Percentiles rank a stretch among this genome's conserved stretches.
phyloP scores from a whole-genome alignment of 2,113 vertebrate species.

The Phalacrocorax aristotelis region DNA sequence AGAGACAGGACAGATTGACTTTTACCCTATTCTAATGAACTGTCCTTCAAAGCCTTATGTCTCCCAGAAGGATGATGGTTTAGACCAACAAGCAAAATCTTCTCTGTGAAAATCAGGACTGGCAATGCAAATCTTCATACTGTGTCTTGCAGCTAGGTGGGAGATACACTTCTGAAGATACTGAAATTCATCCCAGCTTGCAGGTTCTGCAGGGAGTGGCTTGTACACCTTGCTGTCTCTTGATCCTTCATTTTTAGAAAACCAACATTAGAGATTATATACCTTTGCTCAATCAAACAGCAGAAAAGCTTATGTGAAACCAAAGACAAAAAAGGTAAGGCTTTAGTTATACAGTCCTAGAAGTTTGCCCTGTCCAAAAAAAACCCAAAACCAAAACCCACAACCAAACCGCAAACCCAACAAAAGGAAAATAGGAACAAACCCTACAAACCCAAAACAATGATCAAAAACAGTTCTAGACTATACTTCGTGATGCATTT shows the following conservation, averaged over 20 bases:
- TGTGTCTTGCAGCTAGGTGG: neutral
- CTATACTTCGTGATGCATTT: neutral
- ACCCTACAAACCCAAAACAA: accelerated
- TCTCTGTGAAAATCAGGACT: neutral
- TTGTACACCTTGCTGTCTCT: neutral
- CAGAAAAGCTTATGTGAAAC: neutral
- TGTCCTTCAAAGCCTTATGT: neutral
- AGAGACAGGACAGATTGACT: neutral
- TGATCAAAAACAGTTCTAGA: neutral
- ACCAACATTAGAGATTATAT: neutral
- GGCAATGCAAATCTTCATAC: neutral
- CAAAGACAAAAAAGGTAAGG: neutral
- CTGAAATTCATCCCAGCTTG: neutral
- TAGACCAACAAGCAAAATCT: neutral
- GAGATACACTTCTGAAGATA: neutral
- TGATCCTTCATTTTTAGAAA: neutral
- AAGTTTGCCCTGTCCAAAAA: neutral
- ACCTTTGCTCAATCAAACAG: neutral
- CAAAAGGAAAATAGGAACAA: neutral
- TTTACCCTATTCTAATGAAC: neutral
- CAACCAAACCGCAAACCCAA: neutral
- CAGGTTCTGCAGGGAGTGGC: neutral
- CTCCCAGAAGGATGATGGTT: neutral
- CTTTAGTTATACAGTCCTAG: neutral
- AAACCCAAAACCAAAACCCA: too few species aligned